Percentiles rank a stretch among this genome's conserved stretches.
phyloP scores from a whole-genome alignment of 2,888 invertebrate species.

The Holacanthella duospinosa region DNA sequence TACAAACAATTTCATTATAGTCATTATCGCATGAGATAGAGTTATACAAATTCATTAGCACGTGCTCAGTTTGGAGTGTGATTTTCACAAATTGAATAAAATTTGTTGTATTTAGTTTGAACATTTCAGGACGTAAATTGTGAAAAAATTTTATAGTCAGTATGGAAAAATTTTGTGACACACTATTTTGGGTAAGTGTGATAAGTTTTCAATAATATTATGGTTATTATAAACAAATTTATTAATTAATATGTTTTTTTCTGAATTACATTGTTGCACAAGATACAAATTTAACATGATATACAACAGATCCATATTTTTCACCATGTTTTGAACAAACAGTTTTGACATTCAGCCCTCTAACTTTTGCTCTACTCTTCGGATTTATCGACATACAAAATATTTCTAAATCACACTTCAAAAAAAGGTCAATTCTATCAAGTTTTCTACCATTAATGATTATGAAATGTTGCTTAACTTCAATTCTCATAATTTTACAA shows the following conservation, averaged over 20 bases:
- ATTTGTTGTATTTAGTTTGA: no score
- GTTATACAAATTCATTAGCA: no score
- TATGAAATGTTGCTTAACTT: background rate
- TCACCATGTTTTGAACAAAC: constrained; percentile 88
- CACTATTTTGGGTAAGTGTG: background rate
- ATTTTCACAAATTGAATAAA: no score
- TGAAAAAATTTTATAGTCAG: no score
- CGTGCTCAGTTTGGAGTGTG: no score
- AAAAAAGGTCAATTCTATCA: background rate
- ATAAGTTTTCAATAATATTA: no score
- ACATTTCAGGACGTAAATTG: no score
- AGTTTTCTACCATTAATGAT: background rate
- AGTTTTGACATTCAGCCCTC: constrained; percentile 77
- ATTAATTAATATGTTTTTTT: constrained; percentile 39
- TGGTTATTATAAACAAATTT: background rate
- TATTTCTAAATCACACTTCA: background rate
- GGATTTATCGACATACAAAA: constrained; percentile 58
- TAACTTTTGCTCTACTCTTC: constrained; percentile 68
- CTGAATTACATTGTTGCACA: no score
- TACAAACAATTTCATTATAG: no score
- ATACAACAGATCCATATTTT: constrained; percentile 70
- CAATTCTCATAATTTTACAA: background rate
- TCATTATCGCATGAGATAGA: no score
- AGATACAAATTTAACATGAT: constrained; percentile 68
- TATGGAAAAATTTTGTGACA: background rate